A percentile compares a stretch with the other conserved stretches of the same genome.
Evolutionary conservation across 2,888 invertebrate species (phyloP).

Genomic region (Parnassius orleans): DNA sequence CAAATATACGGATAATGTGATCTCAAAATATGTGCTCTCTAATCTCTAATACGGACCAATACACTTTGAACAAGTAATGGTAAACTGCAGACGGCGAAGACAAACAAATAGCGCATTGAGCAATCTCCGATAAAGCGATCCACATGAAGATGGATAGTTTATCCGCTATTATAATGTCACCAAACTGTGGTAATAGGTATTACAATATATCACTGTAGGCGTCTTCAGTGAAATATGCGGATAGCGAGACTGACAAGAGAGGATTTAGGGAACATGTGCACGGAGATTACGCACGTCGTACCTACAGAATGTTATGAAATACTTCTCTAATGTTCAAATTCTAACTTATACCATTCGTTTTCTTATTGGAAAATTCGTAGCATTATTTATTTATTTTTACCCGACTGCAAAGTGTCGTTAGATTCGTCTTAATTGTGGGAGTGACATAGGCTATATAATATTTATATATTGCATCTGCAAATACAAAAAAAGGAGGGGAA

Average conservation of each 20-base stretch:
- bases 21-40: not conserved
- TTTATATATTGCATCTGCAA: too few species aligned
- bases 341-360: not conserved
- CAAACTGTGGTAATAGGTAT: conserved; percentile 29
- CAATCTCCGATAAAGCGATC: conserved; percentile 18
- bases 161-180: conserved; percentile 1
- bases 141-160: conserved; percentile 7
- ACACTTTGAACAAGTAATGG: conserved; percentile 11
- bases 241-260: conserved; percentile 38
- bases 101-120: conserved; percentile 9
- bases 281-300: conserved; percentile 39
- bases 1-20: conserved; percentile 5
- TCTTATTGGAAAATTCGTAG: too few species aligned
- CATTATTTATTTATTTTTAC: too few species aligned
- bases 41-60: conserved; percentile 1
- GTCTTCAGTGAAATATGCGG: conserved; percentile 43
- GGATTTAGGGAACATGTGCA: conserved; percentile 39
- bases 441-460: too few species aligned
- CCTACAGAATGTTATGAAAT: conserved; percentile 27
- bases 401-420: too few species aligned
- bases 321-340: not conserved
- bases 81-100: not conserved
- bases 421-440: too few species aligned
- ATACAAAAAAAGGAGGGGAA: too few species aligned
- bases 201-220: conserved; percentile 33